Evolutionary conservation across 2,888 invertebrate species (phyloP).

Genomic region (Nomada ruficornis): DNA sequence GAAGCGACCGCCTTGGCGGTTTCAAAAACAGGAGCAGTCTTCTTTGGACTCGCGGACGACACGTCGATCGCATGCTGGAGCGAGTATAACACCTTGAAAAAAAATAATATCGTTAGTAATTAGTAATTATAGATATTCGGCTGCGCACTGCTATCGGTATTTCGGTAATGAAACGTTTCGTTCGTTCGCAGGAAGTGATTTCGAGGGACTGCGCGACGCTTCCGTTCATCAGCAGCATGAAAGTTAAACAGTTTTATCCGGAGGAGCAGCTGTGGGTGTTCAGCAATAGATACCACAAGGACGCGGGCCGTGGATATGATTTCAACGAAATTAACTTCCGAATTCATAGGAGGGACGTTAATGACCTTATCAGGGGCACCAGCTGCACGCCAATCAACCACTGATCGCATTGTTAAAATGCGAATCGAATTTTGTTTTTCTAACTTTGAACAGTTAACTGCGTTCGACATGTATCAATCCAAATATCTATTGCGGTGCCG

Average conservation of each 20-base stretch:
- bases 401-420: too few species aligned
- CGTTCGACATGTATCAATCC: too few species aligned
- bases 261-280: constrained; percentile 88
- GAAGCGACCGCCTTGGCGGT: constrained; percentile 48
- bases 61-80: constrained; percentile 83
- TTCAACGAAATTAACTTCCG: constrained; percentile 86
- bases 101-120: constrained; percentile 27
- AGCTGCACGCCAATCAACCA: too few species aligned
- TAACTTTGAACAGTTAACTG: too few species aligned
- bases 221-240: constrained; percentile 91
- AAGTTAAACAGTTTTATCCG: constrained; percentile 84
- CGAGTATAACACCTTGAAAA: fast-evolving
- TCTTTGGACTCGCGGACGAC: constrained; percentile 79
- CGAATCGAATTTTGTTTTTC: too few species aligned
- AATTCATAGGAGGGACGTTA: too few species aligned
- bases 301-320: constrained; percentile 83
- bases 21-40: constrained; percentile 76
- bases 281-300: constrained; percentile 89
- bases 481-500: too few species aligned
- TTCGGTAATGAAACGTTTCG: not conserved
- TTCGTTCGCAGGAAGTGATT: not conserved
- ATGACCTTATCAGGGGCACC: too few species aligned
- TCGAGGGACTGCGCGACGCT: constrained; percentile 86
- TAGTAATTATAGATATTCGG: not conserved
- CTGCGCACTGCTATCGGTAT: not conserved